Conservation (phyloP, 2,797 vertebrate species). For the Coccyzus lansbergi region DNA sequence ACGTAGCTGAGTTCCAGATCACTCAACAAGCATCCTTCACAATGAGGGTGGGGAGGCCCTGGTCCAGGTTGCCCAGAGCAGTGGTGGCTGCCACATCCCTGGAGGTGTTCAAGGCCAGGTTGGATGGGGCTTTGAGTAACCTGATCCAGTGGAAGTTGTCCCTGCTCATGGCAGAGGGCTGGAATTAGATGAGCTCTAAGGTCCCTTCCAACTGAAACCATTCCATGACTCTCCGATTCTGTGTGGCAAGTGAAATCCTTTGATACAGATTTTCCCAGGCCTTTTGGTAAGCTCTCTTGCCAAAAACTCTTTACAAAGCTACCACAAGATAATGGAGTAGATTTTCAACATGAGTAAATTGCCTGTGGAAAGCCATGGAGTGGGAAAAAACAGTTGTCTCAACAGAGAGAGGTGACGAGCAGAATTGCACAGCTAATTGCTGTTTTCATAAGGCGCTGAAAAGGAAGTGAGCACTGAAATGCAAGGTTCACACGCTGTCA, state of each 20-base stretch:
- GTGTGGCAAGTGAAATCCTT: not conserved
- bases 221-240: too few species aligned
- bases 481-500: accelerated
- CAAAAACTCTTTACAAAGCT: not conserved
- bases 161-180: too few species aligned
- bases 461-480: not conserved
- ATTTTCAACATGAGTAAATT: not conserved
- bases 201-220: too few species aligned
- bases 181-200: too few species aligned
- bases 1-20: not conserved
- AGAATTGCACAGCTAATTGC: not conserved
- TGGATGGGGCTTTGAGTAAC: too few species aligned
- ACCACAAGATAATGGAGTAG: not conserved
- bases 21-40: not conserved
- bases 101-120: too few species aligned
- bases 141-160: too few species aligned
- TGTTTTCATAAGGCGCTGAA: not conserved
- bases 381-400: not conserved
- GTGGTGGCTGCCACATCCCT: too few species aligned
- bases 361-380: not conserved
- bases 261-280: not conserved
- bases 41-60: too few species aligned
- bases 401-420: not conserved
- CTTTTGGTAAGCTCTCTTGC: not conserved
- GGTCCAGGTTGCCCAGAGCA: too few species aligned